These are phyloP conservation scores for Lamellibrachia satsuma DNA, from an alignment of 2,888 invertebrate genomes.

Conservation along the genomic window DNA sequence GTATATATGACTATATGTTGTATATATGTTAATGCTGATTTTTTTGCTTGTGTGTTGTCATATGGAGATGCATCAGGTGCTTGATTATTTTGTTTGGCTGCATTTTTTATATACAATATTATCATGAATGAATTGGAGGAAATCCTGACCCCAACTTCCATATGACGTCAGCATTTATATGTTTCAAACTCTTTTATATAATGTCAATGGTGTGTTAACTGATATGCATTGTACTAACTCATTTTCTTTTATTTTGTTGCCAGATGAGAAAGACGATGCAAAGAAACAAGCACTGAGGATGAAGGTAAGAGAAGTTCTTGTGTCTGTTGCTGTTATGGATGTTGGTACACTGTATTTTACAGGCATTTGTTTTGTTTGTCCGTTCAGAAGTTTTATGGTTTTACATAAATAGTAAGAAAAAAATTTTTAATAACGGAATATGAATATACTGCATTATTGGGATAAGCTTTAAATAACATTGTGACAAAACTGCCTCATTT, in stretches of 20 bases:
- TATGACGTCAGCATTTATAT: not conserved
- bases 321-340: not conserved
- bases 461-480: not conserved
- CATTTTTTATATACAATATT: too few species aligned
- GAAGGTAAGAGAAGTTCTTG: not conserved
- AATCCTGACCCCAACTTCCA: too few species aligned
- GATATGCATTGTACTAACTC: not conserved
- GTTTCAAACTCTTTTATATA: not conserved
- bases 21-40: too few species aligned
- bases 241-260: not conserved
- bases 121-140: too few species aligned
- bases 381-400: not conserved
- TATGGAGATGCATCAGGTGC: too few species aligned
- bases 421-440: not conserved
- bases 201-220: not conserved
- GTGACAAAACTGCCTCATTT: not conserved
- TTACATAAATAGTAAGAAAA: not conserved
- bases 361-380: not conserved
- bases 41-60: too few species aligned
- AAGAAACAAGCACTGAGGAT: not conserved
- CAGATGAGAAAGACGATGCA: not conserved
- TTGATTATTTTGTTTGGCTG: too few species aligned
- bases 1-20: too few species aligned
- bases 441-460: not conserved
- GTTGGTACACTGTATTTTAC: not conserved